phyloP scores from a whole-genome alignment of 1,140 invertebrate species.

The Drosophila nasuta region DNA sequence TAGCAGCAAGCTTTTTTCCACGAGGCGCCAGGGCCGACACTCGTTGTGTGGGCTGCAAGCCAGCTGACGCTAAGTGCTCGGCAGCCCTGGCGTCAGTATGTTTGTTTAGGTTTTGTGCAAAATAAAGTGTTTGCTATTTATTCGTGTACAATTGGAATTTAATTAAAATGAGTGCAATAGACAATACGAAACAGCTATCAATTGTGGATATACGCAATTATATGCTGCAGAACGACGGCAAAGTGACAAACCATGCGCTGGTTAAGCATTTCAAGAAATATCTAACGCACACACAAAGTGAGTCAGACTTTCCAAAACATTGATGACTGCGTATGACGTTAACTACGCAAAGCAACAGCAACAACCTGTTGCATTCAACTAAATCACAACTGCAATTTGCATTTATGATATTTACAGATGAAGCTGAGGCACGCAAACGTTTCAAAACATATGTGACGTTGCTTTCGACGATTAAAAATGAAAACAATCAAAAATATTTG shows the following conservation, averaged over 20 bases:
- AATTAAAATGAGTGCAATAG: slow-evolving; percentile 86
- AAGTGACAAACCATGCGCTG: slow-evolving; percentile 94
- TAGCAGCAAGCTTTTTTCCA: slow-evolving; percentile 70
- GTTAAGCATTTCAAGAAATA: slow-evolving; percentile 95
- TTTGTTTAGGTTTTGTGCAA: slow-evolving; percentile 64
- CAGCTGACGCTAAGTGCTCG: slow-evolving; percentile 29
- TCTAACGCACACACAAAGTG: slow-evolving; percentile 87
- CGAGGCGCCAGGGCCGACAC: slow-evolving; percentile 41
- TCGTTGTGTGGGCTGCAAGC: slow-evolving; percentile 6
- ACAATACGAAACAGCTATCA: slow-evolving; percentile 90
- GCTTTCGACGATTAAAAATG: slow-evolving; percentile 92
- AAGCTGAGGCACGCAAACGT: slow-evolving; percentile 92
- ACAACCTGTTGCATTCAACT: slow-evolving; percentile 59
- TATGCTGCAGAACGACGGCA: slow-evolving; percentile 92
- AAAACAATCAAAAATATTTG: slow-evolving; percentile 93
- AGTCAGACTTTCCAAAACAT: slow-evolving; percentile 60
- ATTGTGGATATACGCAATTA: slow-evolving; percentile 93
- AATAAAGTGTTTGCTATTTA: slow-evolving; percentile 34
- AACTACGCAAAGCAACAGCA: not conserved
- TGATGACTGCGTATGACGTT: not conserved
- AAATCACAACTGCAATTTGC: too few species aligned
- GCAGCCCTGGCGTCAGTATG: slow-evolving; percentile 55
- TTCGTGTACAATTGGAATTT: slow-evolving; percentile 46
- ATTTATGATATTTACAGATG: slow-evolving; percentile 66
- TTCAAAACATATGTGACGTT: slow-evolving; percentile 97